phyloP scores from a whole-genome alignment of 1,140 invertebrate species.

The Drosophila parabipectinata region DNA sequence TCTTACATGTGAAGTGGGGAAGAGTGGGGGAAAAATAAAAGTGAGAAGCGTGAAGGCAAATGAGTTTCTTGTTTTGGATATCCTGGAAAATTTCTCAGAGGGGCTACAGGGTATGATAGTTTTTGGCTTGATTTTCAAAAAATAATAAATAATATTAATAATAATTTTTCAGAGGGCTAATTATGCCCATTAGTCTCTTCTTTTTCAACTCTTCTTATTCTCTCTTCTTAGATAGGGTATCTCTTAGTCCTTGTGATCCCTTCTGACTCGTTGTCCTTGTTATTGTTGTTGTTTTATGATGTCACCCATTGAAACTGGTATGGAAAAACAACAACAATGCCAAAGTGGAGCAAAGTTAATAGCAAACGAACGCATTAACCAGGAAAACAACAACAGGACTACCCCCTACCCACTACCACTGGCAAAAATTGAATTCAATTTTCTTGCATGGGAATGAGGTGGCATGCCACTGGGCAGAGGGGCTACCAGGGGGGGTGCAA shows the following conservation, averaged over 20 bases:
- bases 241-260: neutral
- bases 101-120: neutral
- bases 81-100: constrained; percentile 3
- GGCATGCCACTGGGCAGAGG: neutral
- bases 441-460: constrained; percentile 42
- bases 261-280: neutral
- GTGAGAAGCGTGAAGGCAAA: constrained; percentile 28
- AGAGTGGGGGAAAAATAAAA: neutral
- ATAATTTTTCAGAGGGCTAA: too few relatives aligned
- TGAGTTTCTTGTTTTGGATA: constrained; percentile 50
- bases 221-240: neutral
- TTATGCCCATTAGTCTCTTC: too few relatives aligned
- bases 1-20: too few relatives aligned
- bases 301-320: constrained; percentile 28
- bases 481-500: neutral
- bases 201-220: too few relatives aligned
- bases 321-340: constrained; percentile 25
- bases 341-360: constrained; percentile 57
- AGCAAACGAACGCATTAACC: constrained; percentile 69
- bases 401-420: constrained; percentile 7
- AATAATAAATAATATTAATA: too few relatives aligned
- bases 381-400: neutral
- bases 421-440: constrained; percentile 72
- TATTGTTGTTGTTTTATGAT: constrained; percentile 24
- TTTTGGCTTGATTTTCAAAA: too few relatives aligned